A percentile compares a stretch with the other conserved stretches of the same genome.
Evolutionary conservation across 2,888 invertebrate genomes (phyloP).

Genomic region (Pandemis corylana): DNA sequence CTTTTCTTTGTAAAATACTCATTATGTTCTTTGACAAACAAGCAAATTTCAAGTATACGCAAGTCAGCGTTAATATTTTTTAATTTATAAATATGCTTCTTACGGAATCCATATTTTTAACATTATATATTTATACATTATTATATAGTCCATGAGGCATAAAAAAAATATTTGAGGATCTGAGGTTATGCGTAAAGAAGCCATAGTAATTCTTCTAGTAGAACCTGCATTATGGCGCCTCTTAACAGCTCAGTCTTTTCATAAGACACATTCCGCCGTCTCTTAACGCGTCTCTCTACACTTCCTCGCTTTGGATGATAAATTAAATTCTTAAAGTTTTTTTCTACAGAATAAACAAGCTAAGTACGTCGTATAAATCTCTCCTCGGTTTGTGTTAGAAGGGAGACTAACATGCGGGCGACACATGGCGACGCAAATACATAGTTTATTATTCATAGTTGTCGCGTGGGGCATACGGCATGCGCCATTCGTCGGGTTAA

Average conservation of each 20-base stretch:
- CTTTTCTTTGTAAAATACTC: too few relatives aligned
- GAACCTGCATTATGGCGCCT: too few relatives aligned
- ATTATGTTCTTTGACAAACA: too few relatives aligned
- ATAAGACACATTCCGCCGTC: background rate
- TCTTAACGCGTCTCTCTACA: background rate
- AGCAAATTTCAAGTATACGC: too few relatives aligned
- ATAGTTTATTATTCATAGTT: constrained; percentile 17
- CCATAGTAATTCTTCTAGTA: too few relatives aligned
- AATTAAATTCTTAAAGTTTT: background rate
- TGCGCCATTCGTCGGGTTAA: constrained; percentile 44
- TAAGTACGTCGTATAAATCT: constrained; percentile 18
- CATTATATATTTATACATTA: too few relatives aligned
- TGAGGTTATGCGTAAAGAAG: too few relatives aligned
- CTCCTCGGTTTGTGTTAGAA: constrained; percentile 2
- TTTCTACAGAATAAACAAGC: background rate
- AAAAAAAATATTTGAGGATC: too few relatives aligned
- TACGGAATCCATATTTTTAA: too few relatives aligned
- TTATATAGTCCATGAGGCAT: too few relatives aligned
- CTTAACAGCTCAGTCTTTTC: background rate
- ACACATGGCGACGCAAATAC: background rate
- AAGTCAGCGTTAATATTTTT: too few relatives aligned
- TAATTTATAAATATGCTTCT: too few relatives aligned
- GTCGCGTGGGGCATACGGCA: constrained; percentile 41
- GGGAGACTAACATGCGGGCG: constrained; percentile 4
- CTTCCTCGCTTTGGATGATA: background rate